Percentiles rank a stretch among this genome's conserved stretches.
Conservation (phyloP, 92 coral and sea anemone genomes). For the Diadumene lineata region DNA sequence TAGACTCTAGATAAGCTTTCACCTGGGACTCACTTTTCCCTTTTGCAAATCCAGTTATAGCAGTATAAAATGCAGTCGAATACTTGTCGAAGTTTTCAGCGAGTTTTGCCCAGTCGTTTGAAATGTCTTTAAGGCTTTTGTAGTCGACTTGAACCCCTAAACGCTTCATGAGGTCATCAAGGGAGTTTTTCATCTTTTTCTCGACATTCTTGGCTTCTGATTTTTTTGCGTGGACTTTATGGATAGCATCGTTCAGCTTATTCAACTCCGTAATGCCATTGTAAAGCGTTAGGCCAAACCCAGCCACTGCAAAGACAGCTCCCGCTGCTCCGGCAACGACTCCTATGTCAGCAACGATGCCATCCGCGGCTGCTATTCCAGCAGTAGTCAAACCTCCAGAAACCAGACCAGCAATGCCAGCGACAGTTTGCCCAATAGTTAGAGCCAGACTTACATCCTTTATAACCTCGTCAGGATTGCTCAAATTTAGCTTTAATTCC, state of each 20-base stretch:
- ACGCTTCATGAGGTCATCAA: constrained; percentile 48
- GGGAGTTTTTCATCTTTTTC: constrained; percentile 59
- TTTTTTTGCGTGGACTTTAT: constrained; percentile 48
- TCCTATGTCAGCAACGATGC: constrained; percentile 54
- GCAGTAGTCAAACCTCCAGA: constrained; percentile 48
- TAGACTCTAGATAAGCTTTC: constrained; percentile 19
- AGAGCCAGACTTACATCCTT: constrained; percentile 44
- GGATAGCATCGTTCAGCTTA: constrained; percentile 63
- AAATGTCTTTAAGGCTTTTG: constrained; percentile 51
- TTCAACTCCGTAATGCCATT: constrained; percentile 50
- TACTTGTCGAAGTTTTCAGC: constrained; percentile 61
- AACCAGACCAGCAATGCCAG: constrained; percentile 45
- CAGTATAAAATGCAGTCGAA: constrained; percentile 55
- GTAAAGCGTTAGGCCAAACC: constrained; percentile 67
- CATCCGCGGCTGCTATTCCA: constrained; percentile 61
- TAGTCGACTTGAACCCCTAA: constrained; percentile 49
- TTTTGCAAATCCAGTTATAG: constrained; percentile 60
- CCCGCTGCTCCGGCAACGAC: constrained; percentile 58
- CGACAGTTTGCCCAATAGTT: constrained; percentile 32
- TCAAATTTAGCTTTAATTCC: constrained; percentile 41
- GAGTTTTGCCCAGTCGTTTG: constrained; percentile 64
- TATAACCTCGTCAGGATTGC: constrained; percentile 50
- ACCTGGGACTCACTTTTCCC: constrained; percentile 50
- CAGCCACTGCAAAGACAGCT: constrained; percentile 55
- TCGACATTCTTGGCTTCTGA: constrained; percentile 46